Evolutionary conservation across 2,113 vertebrate genomes (phyloP).

Genomic region (Neolamprologus kungweensis): DNA sequence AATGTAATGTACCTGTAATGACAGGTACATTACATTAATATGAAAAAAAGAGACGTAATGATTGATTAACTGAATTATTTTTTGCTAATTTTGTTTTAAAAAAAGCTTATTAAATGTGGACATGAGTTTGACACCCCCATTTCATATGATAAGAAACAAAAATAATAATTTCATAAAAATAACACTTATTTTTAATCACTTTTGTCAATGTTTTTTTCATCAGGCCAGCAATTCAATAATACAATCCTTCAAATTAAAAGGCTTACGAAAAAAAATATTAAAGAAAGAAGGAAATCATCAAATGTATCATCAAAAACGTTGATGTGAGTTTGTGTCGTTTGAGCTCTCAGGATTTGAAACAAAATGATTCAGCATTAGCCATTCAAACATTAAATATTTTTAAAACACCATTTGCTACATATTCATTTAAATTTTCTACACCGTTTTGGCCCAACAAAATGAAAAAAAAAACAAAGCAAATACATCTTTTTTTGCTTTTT

Average conservation of each 20-base stretch:
- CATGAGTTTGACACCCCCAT: not conserved
- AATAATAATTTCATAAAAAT: not conserved
- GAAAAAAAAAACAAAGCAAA: not conserved
- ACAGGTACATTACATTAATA: not conserved
- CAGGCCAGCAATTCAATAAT: not conserved
- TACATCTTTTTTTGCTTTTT: not conserved
- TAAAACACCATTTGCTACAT: not conserved
- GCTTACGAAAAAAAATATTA: not conserved
- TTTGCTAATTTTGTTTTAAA: not conserved
- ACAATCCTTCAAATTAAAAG: not conserved
- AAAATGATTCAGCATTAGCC: not conserved
- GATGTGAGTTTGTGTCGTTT: not conserved
- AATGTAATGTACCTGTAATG: not conserved
- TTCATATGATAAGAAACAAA: not conserved
- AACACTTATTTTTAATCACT: not conserved
- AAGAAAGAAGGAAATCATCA: not conserved
- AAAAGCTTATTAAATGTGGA: not conserved
- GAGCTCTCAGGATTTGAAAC: not conserved
- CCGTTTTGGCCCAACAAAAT: not conserved
- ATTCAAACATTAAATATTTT: not conserved
- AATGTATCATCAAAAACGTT: not conserved
- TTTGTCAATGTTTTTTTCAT: not conserved
- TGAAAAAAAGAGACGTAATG: not conserved
- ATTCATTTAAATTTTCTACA: not conserved
- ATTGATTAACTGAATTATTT: not conserved